Percentiles rank a stretch among this genome's conserved stretches.
Evolutionary conservation across 2,113 vertebrate species (phyloP).

Genomic region (Oophaga pumilio): DNA sequence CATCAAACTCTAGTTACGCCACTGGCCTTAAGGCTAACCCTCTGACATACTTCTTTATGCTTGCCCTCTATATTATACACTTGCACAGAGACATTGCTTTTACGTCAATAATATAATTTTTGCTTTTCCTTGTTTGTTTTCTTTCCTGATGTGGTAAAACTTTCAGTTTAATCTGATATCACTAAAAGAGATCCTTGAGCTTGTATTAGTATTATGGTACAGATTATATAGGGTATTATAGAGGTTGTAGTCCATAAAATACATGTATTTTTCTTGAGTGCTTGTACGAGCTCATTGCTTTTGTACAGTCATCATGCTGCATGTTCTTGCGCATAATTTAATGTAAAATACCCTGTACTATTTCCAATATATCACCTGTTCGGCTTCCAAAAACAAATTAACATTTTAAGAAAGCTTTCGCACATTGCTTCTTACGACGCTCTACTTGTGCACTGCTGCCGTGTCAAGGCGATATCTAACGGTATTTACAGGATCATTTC

Average conservation of each 20-base stretch:
- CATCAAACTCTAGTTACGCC: too few relatives aligned
- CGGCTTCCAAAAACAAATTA: slow-evolving; percentile 40
- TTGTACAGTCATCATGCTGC: slow-evolving; percentile 15
- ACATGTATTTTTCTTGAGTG: not conserved
- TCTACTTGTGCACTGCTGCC: not conserved
- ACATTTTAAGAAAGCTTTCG: slow-evolving; percentile 33
- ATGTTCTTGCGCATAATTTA: slow-evolving; percentile 31
- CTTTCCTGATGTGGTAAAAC: not conserved
- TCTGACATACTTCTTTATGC: too few relatives aligned
- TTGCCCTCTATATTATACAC: too few relatives aligned
- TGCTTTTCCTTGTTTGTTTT: too few relatives aligned
- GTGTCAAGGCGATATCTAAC: slow-evolving; percentile 25
- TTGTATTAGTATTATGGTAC: not conserved
- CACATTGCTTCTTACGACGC: not conserved
- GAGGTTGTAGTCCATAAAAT: not conserved
- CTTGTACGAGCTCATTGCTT: not conserved
- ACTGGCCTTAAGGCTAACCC: too few relatives aligned
- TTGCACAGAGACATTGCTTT: too few relatives aligned
- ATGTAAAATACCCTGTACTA: slow-evolving; percentile 23
- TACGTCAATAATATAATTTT: too few relatives aligned
- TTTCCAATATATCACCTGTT: slow-evolving; percentile 44
- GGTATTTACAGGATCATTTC: slow-evolving; percentile 53
- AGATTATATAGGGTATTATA: not conserved
- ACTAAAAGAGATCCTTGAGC: not conserved
- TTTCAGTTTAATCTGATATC: not conserved